phyloP scores from a whole-genome alignment of 2,113 vertebrate genomes.

The Mionectes macconnelli region DNA sequence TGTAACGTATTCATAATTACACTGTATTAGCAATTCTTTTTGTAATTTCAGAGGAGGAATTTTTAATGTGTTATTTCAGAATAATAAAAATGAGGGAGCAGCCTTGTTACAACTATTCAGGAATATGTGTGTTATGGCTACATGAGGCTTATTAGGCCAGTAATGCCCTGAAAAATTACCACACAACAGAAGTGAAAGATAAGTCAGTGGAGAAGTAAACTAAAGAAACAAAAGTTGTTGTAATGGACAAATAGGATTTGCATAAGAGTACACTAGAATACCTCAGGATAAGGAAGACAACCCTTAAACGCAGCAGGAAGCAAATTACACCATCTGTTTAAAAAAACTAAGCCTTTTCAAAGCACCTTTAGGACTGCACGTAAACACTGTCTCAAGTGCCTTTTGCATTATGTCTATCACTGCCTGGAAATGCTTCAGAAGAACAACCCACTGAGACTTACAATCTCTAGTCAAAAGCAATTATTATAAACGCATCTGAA shows the following conservation, averaged over 20 bases:
- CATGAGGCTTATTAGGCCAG: neutral
- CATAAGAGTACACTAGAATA: neutral
- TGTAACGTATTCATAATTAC: neutral
- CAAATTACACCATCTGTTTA: constrained; percentile 11
- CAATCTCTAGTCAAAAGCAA: neutral
- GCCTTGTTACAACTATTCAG: neutral
- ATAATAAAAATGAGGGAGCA: neutral
- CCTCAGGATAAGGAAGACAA: neutral
- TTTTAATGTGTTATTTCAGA: neutral
- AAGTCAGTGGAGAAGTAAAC: neutral
- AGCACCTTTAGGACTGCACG: neutral
- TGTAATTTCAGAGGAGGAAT: neutral
- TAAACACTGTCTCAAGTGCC: constrained; percentile 1
- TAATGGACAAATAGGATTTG: neutral
- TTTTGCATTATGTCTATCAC: neutral
- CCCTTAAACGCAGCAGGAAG: neutral
- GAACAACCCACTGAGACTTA: neutral
- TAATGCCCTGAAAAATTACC: constrained; percentile 24
- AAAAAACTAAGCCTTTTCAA: neutral
- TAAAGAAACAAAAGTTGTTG: neutral
- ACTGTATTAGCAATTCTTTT: neutral
- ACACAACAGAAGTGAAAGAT: neutral
- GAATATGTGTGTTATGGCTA: neutral
- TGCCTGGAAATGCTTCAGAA: constrained; percentile 16
- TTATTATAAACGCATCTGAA: neutral